Base-by-base conservation (phyloP, 2,113 vertebrate species). In the Pionites leucogaster region DNA sequence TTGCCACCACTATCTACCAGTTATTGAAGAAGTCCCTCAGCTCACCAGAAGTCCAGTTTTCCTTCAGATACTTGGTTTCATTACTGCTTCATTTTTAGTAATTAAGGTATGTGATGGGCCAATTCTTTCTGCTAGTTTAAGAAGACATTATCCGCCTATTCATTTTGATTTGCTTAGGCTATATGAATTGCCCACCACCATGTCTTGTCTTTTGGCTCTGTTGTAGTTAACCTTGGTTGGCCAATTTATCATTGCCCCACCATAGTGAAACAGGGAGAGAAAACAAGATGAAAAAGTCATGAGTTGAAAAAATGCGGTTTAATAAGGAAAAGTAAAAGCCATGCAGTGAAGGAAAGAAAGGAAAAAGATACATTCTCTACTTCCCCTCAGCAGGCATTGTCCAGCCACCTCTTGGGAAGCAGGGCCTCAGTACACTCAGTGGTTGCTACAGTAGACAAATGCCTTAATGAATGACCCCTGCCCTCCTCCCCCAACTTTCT, bases 361-460 rank as follows among this genome's bases (percentile, higher is more conserved):
- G 17, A 46, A 78, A 69, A 44, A 23, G 6, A 28, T 70, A 70
- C 39, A 37, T 70, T 62, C 33, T 39, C 23, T 52, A 23, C 39
- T 53, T 77, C 17, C 27, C 6, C 35, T 14, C 22, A 75, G 29
- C n/a, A 67, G 15, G 20, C 0, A 4, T 23, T 14, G 24, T n/a
- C 42, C 50, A 69, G 31, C 20, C 31, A 42, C 22, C 22, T 52
- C 46, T 22, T 52, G 8, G 17, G 24, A 68, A 82, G 10, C 28
- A 72, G 24, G 2, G 11, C 44, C 19, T 67, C 50, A 31, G 10
- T 31, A 62, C 2, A 1, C 1, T 1, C 7, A 79, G 23, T 1
- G 2, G 10, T 28, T 46, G 17, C 42, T 59, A 4, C 3, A 10
- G 12, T 70, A 81, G 5, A 7, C 37, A 50, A 55, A n/a, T 1